Evolutionary conservation across 1,140 invertebrate genomes (phyloP), one percentile per base, ranked within the genome.

Genomic region (Dinothrombium tinctorium): DNA sequence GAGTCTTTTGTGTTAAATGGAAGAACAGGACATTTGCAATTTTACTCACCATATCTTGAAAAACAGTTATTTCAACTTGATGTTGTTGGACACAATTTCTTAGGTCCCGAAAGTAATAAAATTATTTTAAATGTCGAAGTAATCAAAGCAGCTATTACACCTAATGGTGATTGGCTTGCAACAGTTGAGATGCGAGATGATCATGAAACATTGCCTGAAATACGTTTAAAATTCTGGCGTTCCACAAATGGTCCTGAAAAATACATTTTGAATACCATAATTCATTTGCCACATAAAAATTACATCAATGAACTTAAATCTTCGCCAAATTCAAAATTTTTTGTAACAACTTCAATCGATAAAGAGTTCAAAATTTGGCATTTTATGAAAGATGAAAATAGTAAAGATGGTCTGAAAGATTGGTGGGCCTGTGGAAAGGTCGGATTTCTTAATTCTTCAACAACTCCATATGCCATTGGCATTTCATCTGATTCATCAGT

Each of bases 401-500:
- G 51, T 33, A 63, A 50, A 20, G 51, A 51, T 20, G 36, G 32
- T 42, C 8, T 32, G 5, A 55, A 53, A 40, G 36, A 33, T 3
- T 53, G 46, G 31, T 82, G 78, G 78, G 60, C 52, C 33, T 77
- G 73, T 54, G 59, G 67, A 14, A 68, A 66, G 33, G 57, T 69
- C 22, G 70, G 71, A 2, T 66, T 60, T 37, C 80, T 42, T 2
- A 39, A 77, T 51, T 59, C 67, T 17, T 58, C 71, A 47, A 47
- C 71, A 12, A 46, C 60, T 5, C 58, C 68, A 28, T 63, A 61
- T 21, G 59, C 63, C 44, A 59, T 70, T 1, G 63, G 60, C 33
- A 81, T 80, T 53, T 73, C 75, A 1, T 59, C 66, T 32, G 79
- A 84, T 60, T 75, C 74, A 22, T 80, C 77, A 1, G 50, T 80